phyloP scores from a whole-genome alignment of 2,888 invertebrate species.

The Nasonia oneida region DNA sequence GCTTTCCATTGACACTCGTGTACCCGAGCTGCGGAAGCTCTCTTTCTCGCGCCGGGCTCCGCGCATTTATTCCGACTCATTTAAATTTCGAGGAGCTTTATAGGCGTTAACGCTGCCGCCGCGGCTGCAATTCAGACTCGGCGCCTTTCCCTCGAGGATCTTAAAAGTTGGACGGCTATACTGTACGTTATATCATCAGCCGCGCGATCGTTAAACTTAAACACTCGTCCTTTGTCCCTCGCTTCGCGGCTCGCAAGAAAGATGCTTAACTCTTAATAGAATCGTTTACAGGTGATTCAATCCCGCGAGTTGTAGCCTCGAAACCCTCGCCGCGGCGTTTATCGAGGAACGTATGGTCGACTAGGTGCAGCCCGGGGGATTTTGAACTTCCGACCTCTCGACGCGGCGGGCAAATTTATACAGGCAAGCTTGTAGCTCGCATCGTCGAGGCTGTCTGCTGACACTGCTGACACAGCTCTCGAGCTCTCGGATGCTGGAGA shows the following conservation, averaged over 20 bases:
- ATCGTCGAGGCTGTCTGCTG: not conserved
- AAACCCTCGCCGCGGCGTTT: not conserved
- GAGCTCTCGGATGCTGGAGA: not conserved
- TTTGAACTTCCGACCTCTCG: not conserved
- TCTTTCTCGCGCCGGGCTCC: not conserved
- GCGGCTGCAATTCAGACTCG: slow-evolving; percentile 24
- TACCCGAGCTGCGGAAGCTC: too few relatives aligned
- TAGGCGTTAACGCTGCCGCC: slow-evolving; percentile 4
- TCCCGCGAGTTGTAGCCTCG: not conserved
- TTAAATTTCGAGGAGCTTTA: slow-evolving; percentile 46
- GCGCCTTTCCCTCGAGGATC: slow-evolving; percentile 10
- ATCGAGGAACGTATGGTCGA: not conserved
- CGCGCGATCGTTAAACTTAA: not conserved
- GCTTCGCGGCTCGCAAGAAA: not conserved
- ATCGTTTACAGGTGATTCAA: not conserved
- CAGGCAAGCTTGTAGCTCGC: not conserved
- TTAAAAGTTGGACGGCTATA: slow-evolving; percentile 23
- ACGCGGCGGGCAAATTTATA: not conserved
- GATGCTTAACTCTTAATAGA: not conserved
- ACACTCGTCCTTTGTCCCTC: not conserved
- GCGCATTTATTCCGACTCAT: slow-evolving; percentile 44
- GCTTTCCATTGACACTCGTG: slow-evolving; percentile 30
- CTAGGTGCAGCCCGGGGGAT: not conserved
- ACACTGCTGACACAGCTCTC: not conserved
- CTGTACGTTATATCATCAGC: too few relatives aligned